phyloP scores from a whole-genome alignment of 1,140 invertebrate genomes.

The Diabrotica undecimpunctata region DNA sequence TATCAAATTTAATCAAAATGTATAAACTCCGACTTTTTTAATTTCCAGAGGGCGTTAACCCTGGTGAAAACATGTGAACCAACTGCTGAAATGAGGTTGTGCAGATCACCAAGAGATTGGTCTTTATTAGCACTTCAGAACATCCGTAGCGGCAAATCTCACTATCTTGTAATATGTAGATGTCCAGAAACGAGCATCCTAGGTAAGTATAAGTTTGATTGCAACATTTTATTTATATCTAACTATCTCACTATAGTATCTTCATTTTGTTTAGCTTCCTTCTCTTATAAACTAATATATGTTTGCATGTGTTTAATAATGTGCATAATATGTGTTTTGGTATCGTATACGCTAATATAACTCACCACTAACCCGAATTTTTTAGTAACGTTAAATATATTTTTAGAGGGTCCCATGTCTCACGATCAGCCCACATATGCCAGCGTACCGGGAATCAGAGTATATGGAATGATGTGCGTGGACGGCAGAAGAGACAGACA shows the following conservation, averaged over 20 bases:
- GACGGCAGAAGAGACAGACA: conserved; percentile 50
- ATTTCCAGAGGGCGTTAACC: conserved; percentile 70
- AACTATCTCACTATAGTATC: too few relatives aligned
- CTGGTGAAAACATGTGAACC: conserved; percentile 91
- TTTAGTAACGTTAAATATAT: too few relatives aligned
- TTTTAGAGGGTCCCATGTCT: conserved; percentile 83
- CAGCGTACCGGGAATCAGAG: conserved; percentile 84
- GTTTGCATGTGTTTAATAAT: too few relatives aligned
- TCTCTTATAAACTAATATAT: too few relatives aligned
- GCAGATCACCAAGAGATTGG: conserved; percentile 84
- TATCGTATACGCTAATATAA: too few relatives aligned
- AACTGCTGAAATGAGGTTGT: conserved; percentile 82
- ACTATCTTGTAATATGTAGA: conserved; percentile 89
- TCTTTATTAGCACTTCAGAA: conserved; percentile 87
- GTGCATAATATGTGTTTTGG: too few relatives aligned
- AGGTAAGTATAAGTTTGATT: conserved; percentile 55
- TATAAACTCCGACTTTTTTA: too few relatives aligned
- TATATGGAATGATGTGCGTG: conserved; percentile 92
- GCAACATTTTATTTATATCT: too few relatives aligned
- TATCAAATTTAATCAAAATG: too few relatives aligned
- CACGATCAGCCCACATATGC: conserved; percentile 92
- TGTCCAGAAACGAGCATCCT: conserved; percentile 80
- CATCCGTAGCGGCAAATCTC: conserved; percentile 86
- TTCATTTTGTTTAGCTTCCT: too few relatives aligned
- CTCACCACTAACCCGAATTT: too few relatives aligned